Percentiles rank a stretch among this genome's conserved stretches.
Conservation (phyloP, 2,113 vertebrate genomes). For the Dascyllus trimaculatus region DNA sequence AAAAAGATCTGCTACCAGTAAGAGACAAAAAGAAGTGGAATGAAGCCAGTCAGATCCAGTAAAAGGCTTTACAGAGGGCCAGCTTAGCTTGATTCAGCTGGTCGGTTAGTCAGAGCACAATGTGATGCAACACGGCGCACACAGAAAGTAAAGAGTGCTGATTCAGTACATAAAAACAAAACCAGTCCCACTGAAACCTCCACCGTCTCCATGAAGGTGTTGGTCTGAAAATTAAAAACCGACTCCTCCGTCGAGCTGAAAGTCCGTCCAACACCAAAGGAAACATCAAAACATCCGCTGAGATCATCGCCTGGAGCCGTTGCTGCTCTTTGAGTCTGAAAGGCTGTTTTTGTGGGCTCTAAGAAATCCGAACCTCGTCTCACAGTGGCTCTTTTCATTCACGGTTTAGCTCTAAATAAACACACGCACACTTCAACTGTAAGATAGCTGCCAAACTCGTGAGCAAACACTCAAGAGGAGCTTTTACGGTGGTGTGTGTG, state of each 20-base stretch:
- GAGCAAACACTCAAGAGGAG: not conserved
- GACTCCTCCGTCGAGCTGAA: not conserved
- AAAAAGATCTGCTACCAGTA: conserved; percentile 10
- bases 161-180: not conserved
- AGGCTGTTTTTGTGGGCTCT: not conserved
- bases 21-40: not conserved
- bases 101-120: not conserved
- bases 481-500: not conserved
- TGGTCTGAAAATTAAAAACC: no score
- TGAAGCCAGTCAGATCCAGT: not conserved
- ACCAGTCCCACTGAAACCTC: no score
- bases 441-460: not conserved
- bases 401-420: conserved; percentile 27
- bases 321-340: not conserved
- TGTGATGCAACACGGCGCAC: not conserved
- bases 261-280: not conserved
- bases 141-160: not conserved
- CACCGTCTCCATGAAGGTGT: no score
- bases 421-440: conserved; percentile 3
- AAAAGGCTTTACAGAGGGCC: not conserved
- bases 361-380: not conserved
- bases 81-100: not conserved
- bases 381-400: conserved; percentile 41
- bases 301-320: not conserved
- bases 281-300: not conserved